Percentiles rank a stretch among this genome's conserved stretches.
phyloP scores from a whole-genome alignment of 2,797 vertebrate genomes.

The Petrocephalus sullivani region DNA sequence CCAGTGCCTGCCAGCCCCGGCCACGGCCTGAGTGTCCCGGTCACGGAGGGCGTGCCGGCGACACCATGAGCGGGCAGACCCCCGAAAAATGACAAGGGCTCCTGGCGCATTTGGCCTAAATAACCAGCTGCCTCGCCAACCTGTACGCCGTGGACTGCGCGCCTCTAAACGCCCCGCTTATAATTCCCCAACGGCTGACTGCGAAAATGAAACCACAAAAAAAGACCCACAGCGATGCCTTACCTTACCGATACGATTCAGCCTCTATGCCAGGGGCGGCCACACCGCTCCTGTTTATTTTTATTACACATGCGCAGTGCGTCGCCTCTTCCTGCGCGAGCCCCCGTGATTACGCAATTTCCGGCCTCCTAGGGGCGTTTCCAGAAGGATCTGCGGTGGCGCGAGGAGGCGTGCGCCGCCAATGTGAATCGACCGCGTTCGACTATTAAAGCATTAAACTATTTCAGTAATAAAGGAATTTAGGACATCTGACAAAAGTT shows the following conservation, averaged over 20 bases:
- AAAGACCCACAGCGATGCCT: too few relatives aligned
- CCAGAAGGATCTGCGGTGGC: not conserved
- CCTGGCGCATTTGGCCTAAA: not conserved
- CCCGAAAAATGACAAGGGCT: not conserved
- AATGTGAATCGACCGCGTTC: not conserved
- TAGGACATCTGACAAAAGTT: not conserved
- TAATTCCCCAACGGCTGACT: not conserved
- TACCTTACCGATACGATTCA: not conserved
- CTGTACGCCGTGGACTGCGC: not conserved
- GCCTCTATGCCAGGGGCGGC: not conserved
- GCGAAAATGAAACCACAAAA: too few relatives aligned
- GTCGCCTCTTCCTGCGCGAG: not conserved
- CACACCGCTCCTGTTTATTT: constrained; percentile 3
- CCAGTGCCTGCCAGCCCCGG: not conserved
- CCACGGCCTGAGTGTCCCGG: too few relatives aligned
- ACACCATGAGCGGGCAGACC: not conserved
- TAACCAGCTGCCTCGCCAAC: not conserved
- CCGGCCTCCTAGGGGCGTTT: not conserved
- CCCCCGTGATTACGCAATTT: not conserved
- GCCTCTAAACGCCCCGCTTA: not conserved
- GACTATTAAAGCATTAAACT: not conserved
- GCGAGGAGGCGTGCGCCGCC: not conserved
- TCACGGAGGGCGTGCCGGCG: not conserved
- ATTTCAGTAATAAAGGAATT: not conserved
- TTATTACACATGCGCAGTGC: not conserved